These are phyloP conservation scores for Temnothorax ravouxi DNA, from an alignment of 2,888 invertebrate genomes.

Conservation along the genomic window DNA sequence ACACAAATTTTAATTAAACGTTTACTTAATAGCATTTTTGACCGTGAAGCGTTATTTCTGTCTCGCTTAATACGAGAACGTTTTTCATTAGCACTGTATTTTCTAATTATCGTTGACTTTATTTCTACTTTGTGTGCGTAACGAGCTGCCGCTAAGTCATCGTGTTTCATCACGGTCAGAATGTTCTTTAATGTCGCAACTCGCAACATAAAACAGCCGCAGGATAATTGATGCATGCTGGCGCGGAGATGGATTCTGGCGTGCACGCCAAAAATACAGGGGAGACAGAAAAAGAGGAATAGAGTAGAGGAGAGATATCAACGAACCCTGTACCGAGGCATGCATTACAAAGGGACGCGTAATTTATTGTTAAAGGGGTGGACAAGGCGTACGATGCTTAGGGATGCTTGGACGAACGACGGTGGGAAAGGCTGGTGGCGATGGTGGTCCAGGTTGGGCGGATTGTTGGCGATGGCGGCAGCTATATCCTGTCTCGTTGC, in stretches of 20 bases:
- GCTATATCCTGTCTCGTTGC: slow-evolving; percentile 87
- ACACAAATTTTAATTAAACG: neutral
- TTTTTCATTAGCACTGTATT: slow-evolving; percentile 1
- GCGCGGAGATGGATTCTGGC: slow-evolving; percentile 21
- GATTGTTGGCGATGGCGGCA: slow-evolving; percentile 91
- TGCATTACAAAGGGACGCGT: slow-evolving; percentile 46
- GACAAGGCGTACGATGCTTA: slow-evolving; percentile 95
- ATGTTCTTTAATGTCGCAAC: slow-evolving; percentile 22
- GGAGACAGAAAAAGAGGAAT: neutral
- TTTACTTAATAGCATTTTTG: neutral
- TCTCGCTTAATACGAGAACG: neutral
- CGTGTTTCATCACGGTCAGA: slow-evolving; percentile 21
- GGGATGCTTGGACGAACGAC: slow-evolving; percentile 86
- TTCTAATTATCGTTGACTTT: slow-evolving; percentile 28
- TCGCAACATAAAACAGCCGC: slow-evolving; percentile 24
- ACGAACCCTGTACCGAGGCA: slow-evolving; percentile 24
- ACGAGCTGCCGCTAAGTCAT: slow-evolving; percentile 26
- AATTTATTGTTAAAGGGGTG: slow-evolving; percentile 89
- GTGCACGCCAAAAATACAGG: neutral
- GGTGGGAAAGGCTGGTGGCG: slow-evolving; percentile 85
- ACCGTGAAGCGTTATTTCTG: neutral
- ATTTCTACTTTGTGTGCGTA: slow-evolving; percentile 4
- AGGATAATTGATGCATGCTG: slow-evolving; percentile 23
- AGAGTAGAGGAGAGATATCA: neutral
- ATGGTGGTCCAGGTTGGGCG: slow-evolving; percentile 80